Conservation (phyloP, 2,888 invertebrate species). For the Lymantria dispar region DNA sequence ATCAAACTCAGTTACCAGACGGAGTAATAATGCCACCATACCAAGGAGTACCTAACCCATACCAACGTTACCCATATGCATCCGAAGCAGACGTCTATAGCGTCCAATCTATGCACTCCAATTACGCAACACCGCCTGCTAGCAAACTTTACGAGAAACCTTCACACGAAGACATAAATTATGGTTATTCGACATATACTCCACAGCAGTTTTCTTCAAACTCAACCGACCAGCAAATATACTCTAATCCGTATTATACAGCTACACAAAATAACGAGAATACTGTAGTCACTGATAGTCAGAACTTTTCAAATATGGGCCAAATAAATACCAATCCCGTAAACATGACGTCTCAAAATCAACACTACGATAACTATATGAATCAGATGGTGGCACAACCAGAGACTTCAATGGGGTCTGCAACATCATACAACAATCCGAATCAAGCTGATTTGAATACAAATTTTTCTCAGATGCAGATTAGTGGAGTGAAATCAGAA, state of each 20-base stretch:
- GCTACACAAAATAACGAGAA: conserved; percentile 49
- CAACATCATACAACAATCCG: conserved; percentile 30
- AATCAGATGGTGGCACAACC: conserved; percentile 43
- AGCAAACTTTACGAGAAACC: conserved; percentile 55
- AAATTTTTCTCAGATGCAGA: conserved; percentile 67
- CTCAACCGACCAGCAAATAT: conserved; percentile 54
- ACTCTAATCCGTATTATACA: conserved; percentile 63
- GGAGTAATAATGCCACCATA: conserved; percentile 57
- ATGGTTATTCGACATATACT: conserved; percentile 60
- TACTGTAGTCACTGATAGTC: conserved; percentile 56
- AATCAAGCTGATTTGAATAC: conserved; percentile 52
- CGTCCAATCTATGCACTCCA: conserved; percentile 45
- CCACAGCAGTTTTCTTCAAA: conserved; percentile 59
- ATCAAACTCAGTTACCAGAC: conserved; percentile 64
- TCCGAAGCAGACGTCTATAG: conserved; percentile 48
- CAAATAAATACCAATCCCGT: conserved; percentile 18
- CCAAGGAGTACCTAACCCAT: conserved; percentile 48
- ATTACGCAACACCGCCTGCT: conserved; percentile 49
- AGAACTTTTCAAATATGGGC: conserved; percentile 22
- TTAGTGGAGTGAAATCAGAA: conserved; percentile 50
- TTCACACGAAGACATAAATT: conserved; percentile 43
- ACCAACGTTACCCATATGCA: conserved; percentile 58
- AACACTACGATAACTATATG: conserved; percentile 20
- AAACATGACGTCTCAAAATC: conserved; percentile 11
- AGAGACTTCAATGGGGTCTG: conserved; percentile 36